These are phyloP conservation scores for Pseudochirops cupreus DNA, from an alignment of 2,797 vertebrate genomes.

Conservation along the genomic window DNA sequence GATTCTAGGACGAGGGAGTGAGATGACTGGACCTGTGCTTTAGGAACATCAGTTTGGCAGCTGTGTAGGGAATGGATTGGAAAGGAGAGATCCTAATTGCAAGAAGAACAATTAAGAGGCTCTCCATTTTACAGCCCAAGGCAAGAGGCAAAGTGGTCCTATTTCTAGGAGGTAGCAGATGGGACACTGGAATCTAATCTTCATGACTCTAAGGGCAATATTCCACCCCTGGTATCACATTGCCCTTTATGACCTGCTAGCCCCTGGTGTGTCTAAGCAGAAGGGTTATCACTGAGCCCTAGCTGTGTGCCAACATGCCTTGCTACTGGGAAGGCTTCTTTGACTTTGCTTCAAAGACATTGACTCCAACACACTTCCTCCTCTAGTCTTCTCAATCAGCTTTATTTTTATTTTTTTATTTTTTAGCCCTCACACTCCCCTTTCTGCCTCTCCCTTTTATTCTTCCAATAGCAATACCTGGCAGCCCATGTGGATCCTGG, in stretches of 20 bases:
- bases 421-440: background rate
- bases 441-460: background rate
- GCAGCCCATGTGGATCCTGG: background rate
- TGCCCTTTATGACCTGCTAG: background rate
- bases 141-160: background rate
- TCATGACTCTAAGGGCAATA: background rate
- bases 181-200: background rate
- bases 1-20: background rate
- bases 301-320: background rate
- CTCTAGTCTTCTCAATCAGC: background rate
- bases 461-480: background rate
- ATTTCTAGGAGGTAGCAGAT: background rate
- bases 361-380: background rate
- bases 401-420: background rate
- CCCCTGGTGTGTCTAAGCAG: background rate
- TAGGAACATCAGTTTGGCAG: background rate
- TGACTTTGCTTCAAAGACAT: background rate
- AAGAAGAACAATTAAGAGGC: background rate
- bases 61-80: background rate
- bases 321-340: background rate
- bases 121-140: background rate
- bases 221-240: background rate
- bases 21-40: too few relatives aligned
- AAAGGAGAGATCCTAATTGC: background rate
- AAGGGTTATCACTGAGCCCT: background rate